Percentiles rank a stretch among this genome's conserved stretches.
These are phyloP conservation scores for Salmo trutta DNA, from an alignment of 2,797 vertebrate genomes.

Conservation along the genomic window DNA sequence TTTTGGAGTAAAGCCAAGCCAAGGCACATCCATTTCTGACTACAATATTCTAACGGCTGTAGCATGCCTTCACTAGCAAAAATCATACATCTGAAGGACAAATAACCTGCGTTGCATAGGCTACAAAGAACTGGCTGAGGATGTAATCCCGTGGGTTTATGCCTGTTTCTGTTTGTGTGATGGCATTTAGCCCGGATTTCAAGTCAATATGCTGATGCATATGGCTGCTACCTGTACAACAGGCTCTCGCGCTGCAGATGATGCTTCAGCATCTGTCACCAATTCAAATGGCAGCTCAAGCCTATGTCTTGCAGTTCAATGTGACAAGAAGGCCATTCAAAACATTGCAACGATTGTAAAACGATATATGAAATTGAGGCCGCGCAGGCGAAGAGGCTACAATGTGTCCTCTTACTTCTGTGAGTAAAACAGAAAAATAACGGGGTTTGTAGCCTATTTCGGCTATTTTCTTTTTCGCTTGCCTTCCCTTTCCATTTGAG, in stretches of 20 bases:
- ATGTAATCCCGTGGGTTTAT: background rate
- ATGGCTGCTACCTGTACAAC: background rate
- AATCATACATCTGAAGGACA: background rate
- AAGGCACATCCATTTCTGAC: conserved; percentile 34
- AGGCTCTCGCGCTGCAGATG: background rate
- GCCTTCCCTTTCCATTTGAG: background rate
- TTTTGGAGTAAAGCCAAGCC: conserved; percentile 9
- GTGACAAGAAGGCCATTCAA: conserved; percentile 20
- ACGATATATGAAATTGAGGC: conserved; percentile 28
- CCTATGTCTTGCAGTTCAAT: background rate
- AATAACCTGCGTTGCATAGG: background rate
- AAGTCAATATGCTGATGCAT: background rate
- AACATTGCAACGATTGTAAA: conserved; percentile 19
- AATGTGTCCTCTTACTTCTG: background rate
- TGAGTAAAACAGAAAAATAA: background rate
- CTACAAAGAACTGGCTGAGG: background rate
- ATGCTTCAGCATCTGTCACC: background rate
- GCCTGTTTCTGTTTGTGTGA: background rate
- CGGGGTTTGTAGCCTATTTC: background rate
- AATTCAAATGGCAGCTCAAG: background rate
- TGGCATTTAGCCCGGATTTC: background rate
- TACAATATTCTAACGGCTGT: background rate
- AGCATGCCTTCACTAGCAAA: background rate
- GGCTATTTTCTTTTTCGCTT: background rate
- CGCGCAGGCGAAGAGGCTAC: background rate